Percentiles rank a stretch among this genome's conserved stretches.
These are phyloP conservation scores for Pedetes capensis DNA, from an alignment of 2,113 vertebrate genomes.

Conservation along the genomic window DNA sequence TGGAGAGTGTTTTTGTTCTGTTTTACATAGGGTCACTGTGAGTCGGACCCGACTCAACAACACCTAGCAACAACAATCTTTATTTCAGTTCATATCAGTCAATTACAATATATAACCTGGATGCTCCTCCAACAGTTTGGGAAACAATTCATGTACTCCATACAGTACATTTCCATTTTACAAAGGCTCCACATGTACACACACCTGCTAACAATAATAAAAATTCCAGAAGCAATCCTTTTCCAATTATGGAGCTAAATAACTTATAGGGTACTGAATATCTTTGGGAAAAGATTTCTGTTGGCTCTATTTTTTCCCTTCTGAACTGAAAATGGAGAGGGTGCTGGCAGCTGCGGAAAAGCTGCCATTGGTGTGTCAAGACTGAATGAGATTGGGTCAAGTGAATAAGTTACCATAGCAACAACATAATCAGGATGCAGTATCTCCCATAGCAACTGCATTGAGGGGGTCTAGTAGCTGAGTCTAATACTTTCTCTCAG, in stretches of 20 bases:
- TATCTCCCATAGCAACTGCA: conserved; percentile 66
- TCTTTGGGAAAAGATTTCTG: conserved; percentile 27
- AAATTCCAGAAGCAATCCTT: conserved; percentile 25
- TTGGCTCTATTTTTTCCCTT: not conserved
- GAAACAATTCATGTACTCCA: not conserved
- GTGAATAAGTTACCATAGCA: conserved; percentile 55
- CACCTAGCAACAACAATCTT: not conserved
- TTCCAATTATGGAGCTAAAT: conserved; percentile 17
- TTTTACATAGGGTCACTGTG: no score
- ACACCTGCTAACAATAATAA: not conserved
- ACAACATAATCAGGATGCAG: conserved; percentile 59
- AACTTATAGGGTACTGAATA: not conserved
- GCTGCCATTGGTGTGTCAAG: conserved; percentile 56
- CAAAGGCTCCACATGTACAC: not conserved
- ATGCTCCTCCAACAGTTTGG: not conserved
- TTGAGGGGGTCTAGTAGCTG: conserved; percentile 33
- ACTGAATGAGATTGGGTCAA: conserved; percentile 68
- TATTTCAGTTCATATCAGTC: not conserved
- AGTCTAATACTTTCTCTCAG: conserved; percentile 37
- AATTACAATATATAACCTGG: not conserved
- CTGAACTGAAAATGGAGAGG: conserved; percentile 40
- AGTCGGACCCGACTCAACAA: no score
- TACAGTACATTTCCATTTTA: not conserved
- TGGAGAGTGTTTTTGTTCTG: no score
- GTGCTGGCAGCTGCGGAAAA: conserved; percentile 27